Base-by-base conservation (phyloP, 2,888 invertebrate species). In the Leptopilina myrica region DNA sequence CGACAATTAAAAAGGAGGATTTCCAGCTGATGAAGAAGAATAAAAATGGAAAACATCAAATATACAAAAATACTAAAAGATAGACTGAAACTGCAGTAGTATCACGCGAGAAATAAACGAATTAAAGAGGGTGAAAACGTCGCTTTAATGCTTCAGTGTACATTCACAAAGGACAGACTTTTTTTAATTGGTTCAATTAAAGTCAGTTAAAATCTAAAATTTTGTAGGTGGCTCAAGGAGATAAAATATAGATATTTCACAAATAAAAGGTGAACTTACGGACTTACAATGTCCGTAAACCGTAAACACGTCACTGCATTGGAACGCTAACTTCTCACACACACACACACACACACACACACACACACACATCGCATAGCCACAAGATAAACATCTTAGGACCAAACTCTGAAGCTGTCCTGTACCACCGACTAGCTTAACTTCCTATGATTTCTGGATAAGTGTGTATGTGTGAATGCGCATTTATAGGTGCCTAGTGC, bases 371-470 rank as follows among this genome's bases (percentile, higher is more conserved):
- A 43, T 8, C 43, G 79, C 78, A 78, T 76, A 64, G 84, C 84
- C 82, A 81, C 82, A 84, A 87, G 89, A 89, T 89, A 89, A 88
- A 87, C 86, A 89, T 89, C 89, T 88, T 84, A 82, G 67, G 76
- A 76, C 79, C 80, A 79, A 81, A 78, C 80, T 79, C 81, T 82
- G 73, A 64, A 79, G 79, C 78, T 79, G 53, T 67, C 79, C 78
- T 76, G 62, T 40, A 67, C 76, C 43, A 78, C 76, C 43, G 76
- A 73, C 76, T 78, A 77, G 80, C 80, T 81, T 77, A 80, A 82
- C 83, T 83, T 83, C 78, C 79, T 80, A 79, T 80, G 78, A 84
- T 76, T 80, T 76, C 69, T 46, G 33, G 64, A 76, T 81, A 76
- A 53, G 78, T 67, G 78, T 64, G 77, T 26, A 43, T 26, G 77